Evolutionary conservation across 2,797 vertebrate species (phyloP), one percentile per base, ranked within the genome.

Genomic region (Diplodus sargus): DNA sequence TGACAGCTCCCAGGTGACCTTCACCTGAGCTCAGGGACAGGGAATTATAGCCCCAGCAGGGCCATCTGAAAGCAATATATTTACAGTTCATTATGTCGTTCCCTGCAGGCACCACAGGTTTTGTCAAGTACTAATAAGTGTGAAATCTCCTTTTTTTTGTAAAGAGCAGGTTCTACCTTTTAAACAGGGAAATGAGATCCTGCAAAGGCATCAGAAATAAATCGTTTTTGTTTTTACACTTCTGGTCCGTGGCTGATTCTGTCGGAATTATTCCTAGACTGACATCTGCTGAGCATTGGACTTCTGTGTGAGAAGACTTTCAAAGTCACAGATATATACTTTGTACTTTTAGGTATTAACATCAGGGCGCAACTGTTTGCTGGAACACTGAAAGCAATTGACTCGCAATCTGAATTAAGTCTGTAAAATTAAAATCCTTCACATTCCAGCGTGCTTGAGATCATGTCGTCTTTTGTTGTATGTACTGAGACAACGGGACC

Each of bases 1-100:
- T 89, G 85, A 87, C 87, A 85, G 82, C 79, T 86, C 88, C 80
- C 85, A 30, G 0, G 58, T 89, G 93, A 93, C 92, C 91, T 93
- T 93, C 85, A 85, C 86, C 83, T 88, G 59, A 86, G 86, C 85
- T 70, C 83, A 83, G 81, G 82, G 82, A 76, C 65, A 8, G 75
- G 71, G 78, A 90, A 80, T 91, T 88, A 86, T 79, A 68, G 71
- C 78, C 80, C 74, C 80, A 75, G 82, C 76, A 70, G 69, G 53
- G 62, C 78, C 62, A 74, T 77, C 76, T 83, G 76, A 89, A 82
- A 84, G 86, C 59, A 86, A 83, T 86, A 86, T 84, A 90, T 91
- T 91, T 91, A 89, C 82, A 78, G 77, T 87, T 89, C 81, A 85
- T 88, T 74, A 77, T 85, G 75, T 79, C 70, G 70, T 49, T 84